Conservation (phyloP, 2,797 vertebrate genomes). For the Mycteria americana region DNA sequence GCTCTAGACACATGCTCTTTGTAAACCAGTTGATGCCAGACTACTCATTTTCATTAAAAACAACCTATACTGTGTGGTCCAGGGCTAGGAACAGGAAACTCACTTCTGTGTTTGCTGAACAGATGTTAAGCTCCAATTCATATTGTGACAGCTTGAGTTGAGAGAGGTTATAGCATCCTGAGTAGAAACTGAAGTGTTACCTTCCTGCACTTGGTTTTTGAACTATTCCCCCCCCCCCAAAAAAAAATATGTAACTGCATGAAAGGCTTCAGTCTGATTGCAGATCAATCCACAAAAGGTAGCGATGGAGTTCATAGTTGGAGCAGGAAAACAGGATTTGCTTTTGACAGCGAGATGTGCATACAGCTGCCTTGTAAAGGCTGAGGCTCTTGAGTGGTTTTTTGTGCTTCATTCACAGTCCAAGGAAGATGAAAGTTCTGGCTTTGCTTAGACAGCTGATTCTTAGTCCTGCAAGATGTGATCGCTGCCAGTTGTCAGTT, state of each 20-base stretch:
- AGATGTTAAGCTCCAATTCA: background rate
- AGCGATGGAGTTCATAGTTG: background rate
- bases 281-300: background rate
- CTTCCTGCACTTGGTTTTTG: background rate
- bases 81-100: background rate
- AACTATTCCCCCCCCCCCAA: background rate
- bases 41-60: slow-evolving; percentile 1
- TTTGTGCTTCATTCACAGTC: background rate
- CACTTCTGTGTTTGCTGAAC: background rate
- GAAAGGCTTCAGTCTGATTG: background rate
- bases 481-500: background rate
- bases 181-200: background rate
- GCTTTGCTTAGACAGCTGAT: background rate
- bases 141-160: background rate
- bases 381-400: background rate
- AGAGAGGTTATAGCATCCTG: background rate
- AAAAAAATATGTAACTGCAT: background rate
- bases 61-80: background rate
- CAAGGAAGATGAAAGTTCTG: background rate
- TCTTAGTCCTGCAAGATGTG: background rate
- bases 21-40: background rate
- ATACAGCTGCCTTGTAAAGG: background rate
- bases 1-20: background rate
- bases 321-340: background rate
- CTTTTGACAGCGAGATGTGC: background rate